Percentiles rank a stretch among this genome's conserved stretches.
phyloP scores from a whole-genome alignment of 2,113 vertebrate genomes.

The Oncorhynchus mykiss region DNA sequence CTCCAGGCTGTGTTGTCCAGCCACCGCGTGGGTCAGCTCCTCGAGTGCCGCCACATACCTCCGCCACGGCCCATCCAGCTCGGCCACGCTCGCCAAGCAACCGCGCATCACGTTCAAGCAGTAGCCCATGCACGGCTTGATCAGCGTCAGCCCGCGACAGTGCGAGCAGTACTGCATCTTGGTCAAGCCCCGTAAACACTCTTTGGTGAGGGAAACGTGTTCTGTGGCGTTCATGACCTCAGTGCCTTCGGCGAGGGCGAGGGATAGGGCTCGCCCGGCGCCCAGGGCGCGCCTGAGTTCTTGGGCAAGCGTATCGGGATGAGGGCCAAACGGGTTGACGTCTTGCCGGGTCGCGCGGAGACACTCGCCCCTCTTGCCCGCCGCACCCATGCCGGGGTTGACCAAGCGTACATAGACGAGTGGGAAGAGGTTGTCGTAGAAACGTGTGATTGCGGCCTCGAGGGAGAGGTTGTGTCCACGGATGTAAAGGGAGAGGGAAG shows the following conservation, averaged over 20 bases:
- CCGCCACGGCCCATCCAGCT: constrained; percentile 84
- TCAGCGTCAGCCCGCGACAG: constrained; percentile 87
- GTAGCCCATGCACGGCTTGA: constrained; percentile 83
- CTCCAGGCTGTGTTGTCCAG: constrained; percentile 81
- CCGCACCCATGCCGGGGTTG: constrained; percentile 74
- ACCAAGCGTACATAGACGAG: constrained; percentile 82
- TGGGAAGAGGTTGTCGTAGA: constrained; percentile 87
- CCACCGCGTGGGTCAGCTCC: constrained; percentile 79
- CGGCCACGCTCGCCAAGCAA: constrained; percentile 82
- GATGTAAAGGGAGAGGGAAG: constrained; percentile 82
- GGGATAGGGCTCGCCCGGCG: constrained; percentile 77
- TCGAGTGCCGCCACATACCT: constrained; percentile 79
- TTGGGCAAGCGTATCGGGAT: constrained; percentile 73
- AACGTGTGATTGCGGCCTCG: constrained; percentile 78
- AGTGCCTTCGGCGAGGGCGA: constrained; percentile 77
- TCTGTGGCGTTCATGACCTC: constrained; percentile 83
- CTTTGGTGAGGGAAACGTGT: constrained; percentile 71
- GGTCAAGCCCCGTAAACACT: constrained; percentile 79
- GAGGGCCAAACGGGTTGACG: constrained; percentile 83
- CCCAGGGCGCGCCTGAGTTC: constrained; percentile 76
- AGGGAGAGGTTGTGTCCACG: constrained; percentile 80
- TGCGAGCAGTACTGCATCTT: constrained; percentile 90
- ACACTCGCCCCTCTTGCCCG: constrained; percentile 77
- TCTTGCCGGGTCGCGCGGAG: constrained; percentile 84
- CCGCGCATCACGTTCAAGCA: constrained; percentile 91